A percentile compares a stretch with the other conserved stretches of the same genome.
Conservation (phyloP, 2,888 invertebrate genomes). For the Hecatera dysodea region DNA sequence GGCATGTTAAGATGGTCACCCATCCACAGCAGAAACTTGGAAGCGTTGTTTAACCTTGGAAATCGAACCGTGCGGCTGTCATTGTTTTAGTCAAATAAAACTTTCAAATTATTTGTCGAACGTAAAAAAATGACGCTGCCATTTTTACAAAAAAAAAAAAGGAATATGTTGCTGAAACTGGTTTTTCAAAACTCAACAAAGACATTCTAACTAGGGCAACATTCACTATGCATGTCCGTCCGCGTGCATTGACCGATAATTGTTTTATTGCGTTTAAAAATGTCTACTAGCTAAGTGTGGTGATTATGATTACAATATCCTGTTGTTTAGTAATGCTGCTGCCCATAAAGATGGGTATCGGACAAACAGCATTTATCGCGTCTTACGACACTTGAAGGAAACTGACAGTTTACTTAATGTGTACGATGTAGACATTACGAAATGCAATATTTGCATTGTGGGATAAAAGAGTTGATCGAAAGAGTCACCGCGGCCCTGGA, state of each 20-base stretch:
- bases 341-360: conserved; percentile 26
- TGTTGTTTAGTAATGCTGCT: conserved; percentile 32
- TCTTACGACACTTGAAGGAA: conserved; percentile 5
- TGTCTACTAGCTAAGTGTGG: not conserved
- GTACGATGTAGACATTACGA: not conserved
- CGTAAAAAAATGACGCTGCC: no score
- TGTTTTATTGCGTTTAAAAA: conserved; percentile 39
- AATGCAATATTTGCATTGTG: not conserved
- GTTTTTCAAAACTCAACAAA: not conserved
- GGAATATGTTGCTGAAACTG: no score
- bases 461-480: no score
- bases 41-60: no score
- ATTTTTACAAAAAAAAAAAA: no score
- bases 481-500: no score
- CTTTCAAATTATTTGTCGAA: no score
- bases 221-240: not conserved
- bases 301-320: conserved; percentile 30
- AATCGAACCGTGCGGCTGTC: no score
- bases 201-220: not conserved
- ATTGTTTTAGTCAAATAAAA: no score
- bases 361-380: conserved; percentile 19
- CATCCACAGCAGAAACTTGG: no score
- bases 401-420: not conserved
- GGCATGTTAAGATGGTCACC: no score
- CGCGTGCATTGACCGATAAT: conserved; percentile 25